Base-by-base conservation (phyloP, 64 coral and sea anemone species). In the Montipora sp. region DNA sequence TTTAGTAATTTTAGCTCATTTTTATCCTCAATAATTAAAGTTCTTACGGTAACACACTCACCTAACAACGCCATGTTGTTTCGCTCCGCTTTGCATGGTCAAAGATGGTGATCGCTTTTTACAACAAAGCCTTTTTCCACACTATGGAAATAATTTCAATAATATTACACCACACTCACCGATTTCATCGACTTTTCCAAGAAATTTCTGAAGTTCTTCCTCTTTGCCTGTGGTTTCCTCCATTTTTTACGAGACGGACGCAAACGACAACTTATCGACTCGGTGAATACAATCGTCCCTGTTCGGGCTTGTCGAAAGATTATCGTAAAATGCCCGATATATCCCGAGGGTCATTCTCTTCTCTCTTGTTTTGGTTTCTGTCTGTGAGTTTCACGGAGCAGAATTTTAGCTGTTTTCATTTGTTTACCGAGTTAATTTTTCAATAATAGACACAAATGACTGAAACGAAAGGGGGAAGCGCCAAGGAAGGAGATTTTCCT, bases 101-200 rank as follows among this genome's bases (percentile, higher is more conserved):
- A 36, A 36, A 36, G 36, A 36, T 36, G 36, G 36, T 36, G 36
- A 36, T 36, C 36, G 36, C 36, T 36, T 36, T 27, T 36, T 36
- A 36, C 0, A 36, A 36, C 36, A 36, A 36, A 36, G 36, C 36
- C 36, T 36, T 36, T 36, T 36, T 48, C 9, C 44, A 9, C 49
- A 3, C 11, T 15, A 10, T 47, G 15, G 23, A 47, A 5, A 19
- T 81, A 63, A 4, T 77, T 47, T 51, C 13, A 72, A 43, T 59
- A 36, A 36, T 27, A 24, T 6, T 57, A 1, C 10, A 20, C 47
- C 59, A 24, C 51, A 36, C 89, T 91, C 60, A 95, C 93, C 93
- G 69, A 95, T 90, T 80, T 95, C 93, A 51, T 95, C 93, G 78
- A 95, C 93, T 95, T 95, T 95, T 49, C 74, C 89, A 15, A 95